These are phyloP conservation scores for Drosophila quadrilineata DNA, from an alignment of 1,140 invertebrate species.

Conservation along the genomic window DNA sequence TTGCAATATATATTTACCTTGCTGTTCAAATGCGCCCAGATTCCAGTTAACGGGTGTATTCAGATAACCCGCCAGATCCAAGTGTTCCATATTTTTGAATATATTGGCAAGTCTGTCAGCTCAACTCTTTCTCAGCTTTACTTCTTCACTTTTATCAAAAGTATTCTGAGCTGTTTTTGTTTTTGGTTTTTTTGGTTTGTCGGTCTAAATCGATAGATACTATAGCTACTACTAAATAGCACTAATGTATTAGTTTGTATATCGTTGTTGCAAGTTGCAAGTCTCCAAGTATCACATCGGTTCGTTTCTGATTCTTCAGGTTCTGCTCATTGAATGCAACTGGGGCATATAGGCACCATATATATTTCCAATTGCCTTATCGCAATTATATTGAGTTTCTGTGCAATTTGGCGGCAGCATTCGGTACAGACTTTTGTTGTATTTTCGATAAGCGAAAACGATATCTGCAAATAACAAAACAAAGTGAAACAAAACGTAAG, in stretches of 20 bases:
- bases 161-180: conserved; percentile 1
- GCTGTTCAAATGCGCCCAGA: conserved; percentile 64
- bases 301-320: conserved; percentile 50
- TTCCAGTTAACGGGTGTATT: conserved; percentile 61
- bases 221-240: conserved; percentile 29
- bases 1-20: conserved; percentile 67
- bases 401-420: conserved; percentile 56
- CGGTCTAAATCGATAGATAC: too few relatives aligned
- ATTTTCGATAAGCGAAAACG: conserved; percentile 73
- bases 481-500: conserved; percentile 20
- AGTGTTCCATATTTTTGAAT: conserved; percentile 69
- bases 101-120: conserved; percentile 47
- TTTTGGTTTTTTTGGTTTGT: conserved; percentile 14
- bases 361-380: conserved; percentile 45
- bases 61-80: conserved; percentile 71
- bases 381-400: conserved; percentile 39
- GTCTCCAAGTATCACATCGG: conserved; percentile 59
- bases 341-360: conserved; percentile 31
- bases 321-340: conserved; percentile 53
- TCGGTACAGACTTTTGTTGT: conserved; percentile 63
- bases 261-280: conserved; percentile 55
- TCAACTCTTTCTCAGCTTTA: conserved; percentile 10
- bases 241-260: conserved; percentile 30
- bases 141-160: too few relatives aligned
- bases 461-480: conserved; percentile 53